phyloP scores from a whole-genome alignment of 2,113 vertebrate genomes.

The Amphiprion ocellaris region DNA sequence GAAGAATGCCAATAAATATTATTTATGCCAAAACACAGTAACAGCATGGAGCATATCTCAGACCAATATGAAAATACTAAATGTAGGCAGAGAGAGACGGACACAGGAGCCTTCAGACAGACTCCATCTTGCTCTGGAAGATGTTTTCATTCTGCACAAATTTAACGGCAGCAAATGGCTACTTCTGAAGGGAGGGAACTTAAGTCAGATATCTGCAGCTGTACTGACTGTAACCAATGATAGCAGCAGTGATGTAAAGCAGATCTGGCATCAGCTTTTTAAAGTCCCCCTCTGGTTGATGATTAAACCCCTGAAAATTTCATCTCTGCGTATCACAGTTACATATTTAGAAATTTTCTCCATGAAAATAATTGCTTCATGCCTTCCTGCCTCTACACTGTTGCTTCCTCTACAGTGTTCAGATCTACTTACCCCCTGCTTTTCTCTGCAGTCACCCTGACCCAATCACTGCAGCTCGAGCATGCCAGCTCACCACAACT shows the following conservation, averaged over 20 bases:
- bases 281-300: too few relatives aligned
- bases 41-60: conserved; percentile 16
- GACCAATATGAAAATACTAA: neutral
- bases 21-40: conserved; percentile 20
- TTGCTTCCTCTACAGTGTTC: too few relatives aligned
- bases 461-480: too few relatives aligned
- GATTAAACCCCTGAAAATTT: too few relatives aligned
- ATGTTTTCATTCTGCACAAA: conserved; percentile 26
- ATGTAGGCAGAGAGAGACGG: neutral
- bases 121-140: conserved; percentile 8
- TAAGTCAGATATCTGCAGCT: neutral
- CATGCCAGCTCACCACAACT: too few relatives aligned
- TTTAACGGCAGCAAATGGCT: neutral
- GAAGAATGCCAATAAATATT: neutral
- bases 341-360: too few relatives aligned
- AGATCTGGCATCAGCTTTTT: neutral
- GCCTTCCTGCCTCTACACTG: too few relatives aligned
- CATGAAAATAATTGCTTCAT: too few relatives aligned
- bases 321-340: too few relatives aligned
- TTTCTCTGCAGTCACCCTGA: too few relatives aligned
- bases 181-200: neutral
- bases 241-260: conserved; percentile 2
- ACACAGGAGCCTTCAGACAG: neutral
- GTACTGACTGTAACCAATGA: neutral
- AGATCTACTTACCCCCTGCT: too few relatives aligned